Percentiles rank a stretch among this genome's conserved stretches.
Evolutionary conservation across 2,113 vertebrate genomes (phyloP).

Genomic region (Odontesthes bonariensis): DNA sequence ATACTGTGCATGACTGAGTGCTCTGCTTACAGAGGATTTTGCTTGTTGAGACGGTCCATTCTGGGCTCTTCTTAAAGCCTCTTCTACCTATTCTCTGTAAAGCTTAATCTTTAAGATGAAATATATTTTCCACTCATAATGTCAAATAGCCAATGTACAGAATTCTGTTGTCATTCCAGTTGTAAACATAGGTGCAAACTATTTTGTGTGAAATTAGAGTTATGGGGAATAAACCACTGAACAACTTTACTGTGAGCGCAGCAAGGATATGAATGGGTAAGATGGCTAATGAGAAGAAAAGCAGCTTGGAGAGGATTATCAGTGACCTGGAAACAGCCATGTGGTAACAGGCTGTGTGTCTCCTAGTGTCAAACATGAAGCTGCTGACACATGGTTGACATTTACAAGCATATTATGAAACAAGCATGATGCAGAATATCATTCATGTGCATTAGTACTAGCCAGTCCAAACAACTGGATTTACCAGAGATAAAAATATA

Average conservation of each 20-base stretch:
- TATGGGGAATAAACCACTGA: slow-evolving; percentile 10
- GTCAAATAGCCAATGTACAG: background rate
- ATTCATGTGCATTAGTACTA: no score
- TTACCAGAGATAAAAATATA: no score
- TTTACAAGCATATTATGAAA: no score
- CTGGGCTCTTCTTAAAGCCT: slow-evolving; percentile 8
- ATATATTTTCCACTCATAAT: background rate
- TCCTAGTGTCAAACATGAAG: slow-evolving; percentile 57
- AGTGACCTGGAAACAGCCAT: slow-evolving; percentile 74
- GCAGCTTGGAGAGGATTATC: slow-evolving; percentile 79
- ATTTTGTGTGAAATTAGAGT: slow-evolving; percentile 23
- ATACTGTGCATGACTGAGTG: background rate
- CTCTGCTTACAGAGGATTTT: background rate
- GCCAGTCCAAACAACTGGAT: no score
- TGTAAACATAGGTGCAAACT: background rate
- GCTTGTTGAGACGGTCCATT: slow-evolving; percentile 3
- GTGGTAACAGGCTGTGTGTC: slow-evolving; percentile 42
- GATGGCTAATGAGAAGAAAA: slow-evolving; percentile 75
- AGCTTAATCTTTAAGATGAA: slow-evolving; percentile 1
- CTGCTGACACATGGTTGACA: slow-evolving; percentile 4
- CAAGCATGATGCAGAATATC: no score
- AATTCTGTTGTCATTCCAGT: background rate
- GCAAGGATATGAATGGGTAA: slow-evolving; percentile 51
- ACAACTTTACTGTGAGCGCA: slow-evolving; percentile 1
- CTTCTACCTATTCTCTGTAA: background rate